A percentile compares a stretch with the other conserved stretches of the same genome.
phyloP scores from a whole-genome alignment of 2,888 invertebrate genomes.

The Timema cristinae region DNA sequence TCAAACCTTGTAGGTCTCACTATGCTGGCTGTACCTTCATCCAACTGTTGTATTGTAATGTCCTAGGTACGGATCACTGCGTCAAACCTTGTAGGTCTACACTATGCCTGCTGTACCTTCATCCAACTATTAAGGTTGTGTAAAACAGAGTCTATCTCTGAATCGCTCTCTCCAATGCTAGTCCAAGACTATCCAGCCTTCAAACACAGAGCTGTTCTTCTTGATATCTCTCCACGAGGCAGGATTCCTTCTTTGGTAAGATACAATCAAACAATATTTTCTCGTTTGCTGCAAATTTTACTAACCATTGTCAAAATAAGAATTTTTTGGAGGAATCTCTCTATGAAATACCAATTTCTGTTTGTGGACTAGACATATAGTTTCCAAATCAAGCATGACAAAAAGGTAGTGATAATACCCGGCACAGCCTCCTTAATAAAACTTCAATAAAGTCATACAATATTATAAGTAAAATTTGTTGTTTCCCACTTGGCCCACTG shows the following conservation, averaged over 20 bases:
- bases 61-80: slow-evolving; percentile 50
- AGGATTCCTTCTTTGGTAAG: slow-evolving; percentile 51
- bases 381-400: too few relatives aligned
- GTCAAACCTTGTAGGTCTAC: slow-evolving; percentile 52
- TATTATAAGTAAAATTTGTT: too few relatives aligned
- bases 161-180: slow-evolving; percentile 43
- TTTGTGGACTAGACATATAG: background rate
- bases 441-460: too few relatives aligned
- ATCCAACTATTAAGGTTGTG: slow-evolving; percentile 50
- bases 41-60: slow-evolving; percentile 45
- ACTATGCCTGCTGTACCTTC: slow-evolving; percentile 55
- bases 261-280: background rate
- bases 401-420: too few relatives aligned
- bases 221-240: slow-evolving; percentile 55
- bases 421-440: too few relatives aligned
- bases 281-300: too few relatives aligned
- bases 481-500: too few relatives aligned
- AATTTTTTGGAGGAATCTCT: background rate
- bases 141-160: slow-evolving; percentile 36
- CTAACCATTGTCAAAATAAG: background rate
- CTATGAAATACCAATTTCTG: background rate
- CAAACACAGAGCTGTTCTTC: slow-evolving; percentile 52
- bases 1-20: slow-evolving; percentile 54
- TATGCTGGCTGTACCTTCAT: slow-evolving; percentile 56
- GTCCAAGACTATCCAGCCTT: slow-evolving; percentile 57